Evolutionary conservation across 2,797 vertebrate species (phyloP).

Genomic region (Galaxias olidus): DNA sequence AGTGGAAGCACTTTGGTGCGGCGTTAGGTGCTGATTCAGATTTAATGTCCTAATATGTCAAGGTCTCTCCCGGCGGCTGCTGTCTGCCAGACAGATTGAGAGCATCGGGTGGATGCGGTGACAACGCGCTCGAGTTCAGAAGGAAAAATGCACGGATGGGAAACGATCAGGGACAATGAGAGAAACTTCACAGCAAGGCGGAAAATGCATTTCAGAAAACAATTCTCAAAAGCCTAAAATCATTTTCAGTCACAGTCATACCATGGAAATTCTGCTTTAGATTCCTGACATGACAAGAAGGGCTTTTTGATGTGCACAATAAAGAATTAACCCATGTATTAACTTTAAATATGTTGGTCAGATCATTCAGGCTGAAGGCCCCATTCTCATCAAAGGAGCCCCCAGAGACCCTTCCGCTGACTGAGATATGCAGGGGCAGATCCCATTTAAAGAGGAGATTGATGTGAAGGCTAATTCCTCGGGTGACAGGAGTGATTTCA

Average conservation of each 20-base stretch:
- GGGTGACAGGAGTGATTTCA: background rate
- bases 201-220: too few relatives aligned
- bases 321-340: too few relatives aligned
- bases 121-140: conserved; percentile 12
- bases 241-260: too few relatives aligned
- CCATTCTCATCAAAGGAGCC: background rate
- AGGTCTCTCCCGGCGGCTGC: conserved; percentile 44
- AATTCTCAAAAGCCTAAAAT: too few relatives aligned
- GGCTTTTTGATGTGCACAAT: too few relatives aligned
- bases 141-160: conserved; percentile 19
- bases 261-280: too few relatives aligned
- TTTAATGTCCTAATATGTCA: conserved; percentile 72
- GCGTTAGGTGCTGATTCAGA: conserved; percentile 64
- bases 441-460: background rate
- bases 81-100: conserved; percentile 47
- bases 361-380: too few relatives aligned
- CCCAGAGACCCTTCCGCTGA: background rate
- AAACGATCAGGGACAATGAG: conserved; percentile 1
- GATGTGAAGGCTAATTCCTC: background rate
- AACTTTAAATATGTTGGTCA: too few relatives aligned
- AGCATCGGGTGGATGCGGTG: background rate
- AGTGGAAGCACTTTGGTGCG: conserved; percentile 52
- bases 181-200: background rate
- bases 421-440: background rate
- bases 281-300: too few relatives aligned